Conservation (phyloP, 2,888 invertebrate genomes). For the Calameuta idolon region DNA sequence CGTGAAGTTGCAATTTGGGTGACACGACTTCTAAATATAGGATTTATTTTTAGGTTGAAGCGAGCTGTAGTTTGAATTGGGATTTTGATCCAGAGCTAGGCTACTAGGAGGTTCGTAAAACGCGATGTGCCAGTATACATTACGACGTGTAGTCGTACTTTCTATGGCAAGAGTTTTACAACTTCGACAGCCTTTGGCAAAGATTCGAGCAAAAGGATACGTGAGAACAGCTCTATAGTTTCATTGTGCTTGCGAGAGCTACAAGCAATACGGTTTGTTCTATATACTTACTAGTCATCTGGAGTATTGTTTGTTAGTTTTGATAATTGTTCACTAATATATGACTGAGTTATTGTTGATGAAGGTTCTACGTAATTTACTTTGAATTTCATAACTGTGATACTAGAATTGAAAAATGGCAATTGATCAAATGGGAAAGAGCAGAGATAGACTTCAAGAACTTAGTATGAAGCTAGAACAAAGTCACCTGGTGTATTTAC, state of each 20-base stretch:
- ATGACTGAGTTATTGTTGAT: not conserved
- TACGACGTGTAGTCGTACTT: not conserved
- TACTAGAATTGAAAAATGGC: slow-evolving; percentile 45
- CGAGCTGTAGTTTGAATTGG: slow-evolving; percentile 48
- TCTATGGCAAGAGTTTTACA: not conserved
- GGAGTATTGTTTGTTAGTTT: not conserved
- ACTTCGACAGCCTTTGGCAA: not conserved
- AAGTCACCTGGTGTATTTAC: slow-evolving; percentile 82
- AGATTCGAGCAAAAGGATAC: not conserved
- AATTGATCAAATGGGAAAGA: slow-evolving; percentile 47
- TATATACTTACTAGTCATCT: not conserved
- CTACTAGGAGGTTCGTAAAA: slow-evolving; percentile 45
- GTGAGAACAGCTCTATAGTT: slow-evolving; percentile 1
- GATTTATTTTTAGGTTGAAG: slow-evolving; percentile 63
- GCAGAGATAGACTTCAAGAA: slow-evolving; percentile 72
- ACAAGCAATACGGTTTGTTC: not conserved
- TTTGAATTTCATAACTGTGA: not conserved
- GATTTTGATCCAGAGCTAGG: slow-evolving; percentile 46
- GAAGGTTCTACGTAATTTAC: not conserved
- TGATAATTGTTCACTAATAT: not conserved
- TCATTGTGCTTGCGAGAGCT: not conserved
- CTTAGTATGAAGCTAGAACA: slow-evolving; percentile 81
- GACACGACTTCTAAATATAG: slow-evolving; percentile 51
- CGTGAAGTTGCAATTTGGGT: slow-evolving; percentile 6
- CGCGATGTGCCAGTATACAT: not conserved